Evolutionary conservation across 2,888 invertebrate species (phyloP).

Genomic region (Ophion obscuratus): DNA sequence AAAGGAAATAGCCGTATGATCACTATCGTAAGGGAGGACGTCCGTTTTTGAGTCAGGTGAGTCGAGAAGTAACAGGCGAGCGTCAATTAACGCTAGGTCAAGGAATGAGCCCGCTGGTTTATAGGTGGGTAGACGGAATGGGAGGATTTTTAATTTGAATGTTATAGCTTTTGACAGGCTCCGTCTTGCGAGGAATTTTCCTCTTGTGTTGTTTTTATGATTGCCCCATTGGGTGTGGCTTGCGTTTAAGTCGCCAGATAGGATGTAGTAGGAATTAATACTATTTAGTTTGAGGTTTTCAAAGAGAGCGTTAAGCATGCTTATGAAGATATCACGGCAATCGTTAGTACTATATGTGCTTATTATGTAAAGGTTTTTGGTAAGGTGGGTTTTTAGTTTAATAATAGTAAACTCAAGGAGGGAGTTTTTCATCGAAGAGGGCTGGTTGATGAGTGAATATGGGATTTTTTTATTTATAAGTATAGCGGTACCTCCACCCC

Average conservation of each 20-base stretch:
- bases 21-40: slow-evolving; percentile 52
- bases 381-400: background rate
- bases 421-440: background rate
- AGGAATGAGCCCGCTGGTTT: slow-evolving; percentile 26
- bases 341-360: slow-evolving; percentile 2
- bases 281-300: background rate
- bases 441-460: background rate
- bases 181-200: slow-evolving; percentile 7
- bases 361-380: slow-evolving; percentile 5
- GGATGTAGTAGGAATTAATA: background rate
- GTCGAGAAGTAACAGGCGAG: background rate
- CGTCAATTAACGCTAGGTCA: slow-evolving; percentile 43
- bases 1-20: slow-evolving; percentile 45
- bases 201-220: background rate
- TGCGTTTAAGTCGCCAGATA: background rate
- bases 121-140: background rate
- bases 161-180: background rate
- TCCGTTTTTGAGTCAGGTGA: background rate
- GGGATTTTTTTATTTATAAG: slow-evolving; percentile 18
- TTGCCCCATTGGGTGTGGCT: slow-evolving; percentile 17
- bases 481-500: slow-evolving; percentile 13
- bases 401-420: background rate
- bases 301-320: background rate
- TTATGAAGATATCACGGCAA: background rate
- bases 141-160: slow-evolving; percentile 31